Percentiles rank a stretch among this genome's conserved stretches.
Evolutionary conservation across 2,888 invertebrate genomes (phyloP).

Genomic region (Scotopteryx bipunctaria): DNA sequence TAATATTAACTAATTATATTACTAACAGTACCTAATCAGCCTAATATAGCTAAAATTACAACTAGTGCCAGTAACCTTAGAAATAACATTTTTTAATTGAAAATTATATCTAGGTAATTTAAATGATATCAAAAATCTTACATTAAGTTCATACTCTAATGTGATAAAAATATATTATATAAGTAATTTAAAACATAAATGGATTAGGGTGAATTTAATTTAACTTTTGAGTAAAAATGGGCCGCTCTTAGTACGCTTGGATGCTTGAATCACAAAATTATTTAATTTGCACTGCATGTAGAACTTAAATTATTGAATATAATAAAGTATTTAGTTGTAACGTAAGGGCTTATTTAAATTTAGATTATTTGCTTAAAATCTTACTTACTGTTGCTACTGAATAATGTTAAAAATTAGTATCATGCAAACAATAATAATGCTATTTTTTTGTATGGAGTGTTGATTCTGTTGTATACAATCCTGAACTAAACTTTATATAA

Average conservation of each 20-base stretch:
- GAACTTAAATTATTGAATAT: neutral
- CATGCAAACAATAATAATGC: conserved; percentile 4
- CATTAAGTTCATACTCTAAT: neutral
- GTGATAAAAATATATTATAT: neutral
- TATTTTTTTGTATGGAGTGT: no score
- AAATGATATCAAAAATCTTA: no score
- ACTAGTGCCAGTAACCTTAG: conserved; percentile 3
- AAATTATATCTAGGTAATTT: no score
- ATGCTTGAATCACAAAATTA: conserved; percentile 9
- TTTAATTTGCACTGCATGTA: conserved; percentile 18
- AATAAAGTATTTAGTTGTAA: neutral
- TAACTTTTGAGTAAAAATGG: neutral
- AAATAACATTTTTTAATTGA: neutral
- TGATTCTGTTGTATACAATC: no score
- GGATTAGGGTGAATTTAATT: no score
- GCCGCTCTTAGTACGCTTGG: conserved; percentile 1
- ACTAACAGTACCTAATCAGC: conserved; percentile 1
- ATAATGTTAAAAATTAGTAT: conserved; percentile 17
- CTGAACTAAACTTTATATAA: no score
- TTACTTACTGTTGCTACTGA: neutral
- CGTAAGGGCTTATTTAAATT: neutral
- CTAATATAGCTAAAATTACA: neutral
- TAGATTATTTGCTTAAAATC: neutral
- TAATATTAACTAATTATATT: conserved; percentile 3
- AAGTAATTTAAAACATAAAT: neutral